Conservation (phyloP, 2,888 invertebrate species). For the Adineta ricciae region DNA sequence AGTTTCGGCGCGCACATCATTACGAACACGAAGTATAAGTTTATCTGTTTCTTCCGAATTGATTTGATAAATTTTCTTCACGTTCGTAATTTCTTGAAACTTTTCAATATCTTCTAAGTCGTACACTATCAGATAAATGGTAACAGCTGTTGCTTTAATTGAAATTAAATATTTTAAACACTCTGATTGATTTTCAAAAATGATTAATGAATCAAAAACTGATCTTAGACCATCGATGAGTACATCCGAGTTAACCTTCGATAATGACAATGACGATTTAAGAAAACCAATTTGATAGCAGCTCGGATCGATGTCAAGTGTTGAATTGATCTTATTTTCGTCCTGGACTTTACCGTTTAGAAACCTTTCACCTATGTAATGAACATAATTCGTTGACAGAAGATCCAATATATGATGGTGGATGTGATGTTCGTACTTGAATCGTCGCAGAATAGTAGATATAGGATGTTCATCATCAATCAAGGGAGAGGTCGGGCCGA, state of each 20-base stretch:
- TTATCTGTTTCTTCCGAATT: background rate
- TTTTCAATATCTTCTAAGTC: background rate
- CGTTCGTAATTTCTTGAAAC: background rate
- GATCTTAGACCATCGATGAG: too few relatives aligned
- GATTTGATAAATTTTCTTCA: background rate
- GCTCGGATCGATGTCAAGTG: background rate
- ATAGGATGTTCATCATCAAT: too few relatives aligned
- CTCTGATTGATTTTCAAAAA: background rate
- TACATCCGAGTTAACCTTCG: background rate
- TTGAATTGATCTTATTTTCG: background rate
- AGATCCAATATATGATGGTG: background rate
- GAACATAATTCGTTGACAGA: background rate
- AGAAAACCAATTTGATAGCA: background rate
- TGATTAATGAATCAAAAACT: background rate
- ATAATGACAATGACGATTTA: background rate
- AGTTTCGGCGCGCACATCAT: background rate
- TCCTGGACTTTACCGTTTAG: background rate
- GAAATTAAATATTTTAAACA: background rate
- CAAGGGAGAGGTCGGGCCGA: background rate
- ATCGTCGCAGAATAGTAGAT: background rate
- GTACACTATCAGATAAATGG: background rate
- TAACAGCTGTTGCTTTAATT: background rate
- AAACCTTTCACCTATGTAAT: background rate
- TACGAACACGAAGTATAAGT: background rate
- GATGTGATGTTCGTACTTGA: background rate